phyloP scores from a whole-genome alignment of 2,888 invertebrate genomes.

The Apotomis turbidana region DNA sequence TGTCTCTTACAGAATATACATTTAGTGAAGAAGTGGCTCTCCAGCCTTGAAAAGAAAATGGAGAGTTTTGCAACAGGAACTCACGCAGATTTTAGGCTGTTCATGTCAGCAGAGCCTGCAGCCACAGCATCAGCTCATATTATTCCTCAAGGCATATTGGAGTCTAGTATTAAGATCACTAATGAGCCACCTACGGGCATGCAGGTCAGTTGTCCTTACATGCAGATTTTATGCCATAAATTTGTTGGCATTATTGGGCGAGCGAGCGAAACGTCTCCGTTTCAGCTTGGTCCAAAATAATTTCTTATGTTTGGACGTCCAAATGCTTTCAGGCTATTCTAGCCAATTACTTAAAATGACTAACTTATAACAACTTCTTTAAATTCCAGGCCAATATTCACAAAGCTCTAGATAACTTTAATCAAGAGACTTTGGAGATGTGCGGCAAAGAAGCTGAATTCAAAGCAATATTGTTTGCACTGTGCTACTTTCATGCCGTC shows the following conservation, averaged over 20 bases:
- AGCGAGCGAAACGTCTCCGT: no score
- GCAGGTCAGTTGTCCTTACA: slow-evolving; percentile 73
- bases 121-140: slow-evolving; percentile 94
- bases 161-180: slow-evolving; percentile 98
- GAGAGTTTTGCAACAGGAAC: slow-evolving; percentile 93
- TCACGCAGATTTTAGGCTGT: slow-evolving; percentile 92
- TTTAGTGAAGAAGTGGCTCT: slow-evolving; percentile 97
- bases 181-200: slow-evolving; percentile 99
- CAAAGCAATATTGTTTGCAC: slow-evolving; percentile 95
- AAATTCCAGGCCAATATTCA: slow-evolving; percentile 92
- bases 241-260: no score
- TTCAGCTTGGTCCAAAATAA: no score
- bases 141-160: slow-evolving; percentile 97
- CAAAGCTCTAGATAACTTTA: slow-evolving; percentile 97
- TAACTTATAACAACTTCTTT: not conserved
- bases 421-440: slow-evolving; percentile 97
- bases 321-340: no score
- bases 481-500: slow-evolving; percentile 98
- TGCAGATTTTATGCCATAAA: not conserved
- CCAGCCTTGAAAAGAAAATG: slow-evolving; percentile 94
- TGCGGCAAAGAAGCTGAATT: slow-evolving; percentile 98
- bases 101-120: slow-evolving; percentile 97
- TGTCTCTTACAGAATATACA: slow-evolving; percentile 91
- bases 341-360: no score
- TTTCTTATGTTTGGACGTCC: no score